Percentiles rank a stretch among this genome's conserved stretches.
Conservation (phyloP, 2,888 invertebrate species). For the Machimus rusticus region DNA sequence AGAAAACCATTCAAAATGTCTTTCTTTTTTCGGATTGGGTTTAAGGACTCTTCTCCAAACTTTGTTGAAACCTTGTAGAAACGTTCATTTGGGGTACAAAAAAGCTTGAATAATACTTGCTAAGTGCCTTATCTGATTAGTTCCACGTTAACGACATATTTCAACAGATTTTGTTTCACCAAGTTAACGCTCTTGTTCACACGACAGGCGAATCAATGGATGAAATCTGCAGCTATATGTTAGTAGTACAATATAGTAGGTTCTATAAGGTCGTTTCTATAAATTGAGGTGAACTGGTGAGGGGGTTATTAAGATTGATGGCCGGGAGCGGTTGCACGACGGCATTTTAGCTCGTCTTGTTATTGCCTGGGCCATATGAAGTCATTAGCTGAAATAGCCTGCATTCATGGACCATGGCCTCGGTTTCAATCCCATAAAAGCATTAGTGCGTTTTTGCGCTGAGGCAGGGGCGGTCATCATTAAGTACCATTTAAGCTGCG, state of each 20-base stretch:
- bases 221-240: too few species aligned
- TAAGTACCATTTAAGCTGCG: background rate
- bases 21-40: too few species aligned
- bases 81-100: too few species aligned
- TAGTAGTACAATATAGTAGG: background rate
- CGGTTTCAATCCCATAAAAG: background rate
- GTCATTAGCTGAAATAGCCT: background rate
- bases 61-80: too few species aligned
- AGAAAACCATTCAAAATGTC: too few species aligned
- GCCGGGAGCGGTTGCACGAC: background rate
- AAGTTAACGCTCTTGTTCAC: too few species aligned
- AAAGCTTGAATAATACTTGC: too few species aligned
- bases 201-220: too few species aligned
- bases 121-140: too few species aligned
- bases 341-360: background rate
- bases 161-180: too few species aligned
- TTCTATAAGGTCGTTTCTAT: background rate
- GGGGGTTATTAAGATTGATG: background rate
- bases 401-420: background rate
- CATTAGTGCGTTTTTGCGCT: background rate
- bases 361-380: background rate
- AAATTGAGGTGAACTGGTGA: background rate
- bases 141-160: too few species aligned
- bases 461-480: background rate
- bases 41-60: too few species aligned